phyloP scores from a whole-genome alignment of 2,888 invertebrate genomes.

The Caenorhabditis drosophilae region DNA sequence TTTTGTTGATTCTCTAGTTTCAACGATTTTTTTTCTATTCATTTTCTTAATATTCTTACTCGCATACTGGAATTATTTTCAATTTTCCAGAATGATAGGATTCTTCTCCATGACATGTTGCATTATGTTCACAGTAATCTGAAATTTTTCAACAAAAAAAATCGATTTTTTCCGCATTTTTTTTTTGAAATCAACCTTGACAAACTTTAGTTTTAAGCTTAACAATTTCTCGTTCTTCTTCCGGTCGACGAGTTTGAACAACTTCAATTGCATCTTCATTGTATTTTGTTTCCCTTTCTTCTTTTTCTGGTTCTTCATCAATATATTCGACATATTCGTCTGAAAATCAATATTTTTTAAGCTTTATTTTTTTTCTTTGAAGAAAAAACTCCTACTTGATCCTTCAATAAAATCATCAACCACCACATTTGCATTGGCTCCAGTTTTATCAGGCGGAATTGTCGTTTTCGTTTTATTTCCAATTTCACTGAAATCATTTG shows the following conservation, averaged over 20 bases:
- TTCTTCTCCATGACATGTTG: slow-evolving; percentile 38
- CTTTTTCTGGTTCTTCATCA: slow-evolving; percentile 23
- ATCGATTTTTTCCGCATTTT: too few relatives aligned
- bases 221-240: slow-evolving; percentile 19
- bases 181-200: slow-evolving; percentile 5
- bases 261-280: slow-evolving; percentile 23
- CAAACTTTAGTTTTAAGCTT: slow-evolving; percentile 26
- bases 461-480: neutral
- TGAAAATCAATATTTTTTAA: neutral
- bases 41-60: too few relatives aligned
- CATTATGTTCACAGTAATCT: slow-evolving; percentile 37
- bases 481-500: slow-evolving; percentile 27
- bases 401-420: neutral
- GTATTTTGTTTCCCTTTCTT: slow-evolving; percentile 26
- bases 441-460: slow-evolving; percentile 2
- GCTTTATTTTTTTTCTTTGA: neutral
- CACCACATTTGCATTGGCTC: neutral
- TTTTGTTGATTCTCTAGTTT: too few relatives aligned
- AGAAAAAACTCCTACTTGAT: neutral
- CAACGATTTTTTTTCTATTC: too few relatives aligned
- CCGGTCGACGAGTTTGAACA: slow-evolving; percentile 15
- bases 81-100: too few relatives aligned
- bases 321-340: slow-evolving; percentile 28
- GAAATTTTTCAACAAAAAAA: neutral
- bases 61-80: too few relatives aligned